A percentile compares a stretch with the other conserved stretches of the same genome.
Conservation (phyloP, 2,888 invertebrate genomes). For the Ferrisia virgata region DNA sequence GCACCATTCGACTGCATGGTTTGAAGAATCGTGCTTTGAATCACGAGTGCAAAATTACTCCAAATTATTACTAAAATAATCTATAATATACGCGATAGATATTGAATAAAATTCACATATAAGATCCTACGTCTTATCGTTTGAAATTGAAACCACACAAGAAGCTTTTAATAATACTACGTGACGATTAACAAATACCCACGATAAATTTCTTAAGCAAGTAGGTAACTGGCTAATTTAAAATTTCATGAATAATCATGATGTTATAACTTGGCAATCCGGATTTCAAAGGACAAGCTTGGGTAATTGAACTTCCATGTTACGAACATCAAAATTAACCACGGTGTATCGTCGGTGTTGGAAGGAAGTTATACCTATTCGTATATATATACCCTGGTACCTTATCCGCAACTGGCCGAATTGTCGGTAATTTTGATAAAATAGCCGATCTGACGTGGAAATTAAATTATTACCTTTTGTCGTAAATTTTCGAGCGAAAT, state of each 20-base stretch:
- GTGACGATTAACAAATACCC: neutral
- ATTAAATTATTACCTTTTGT: conserved; percentile 23
- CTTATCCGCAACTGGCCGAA: neutral
- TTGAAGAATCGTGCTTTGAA: too few species aligned
- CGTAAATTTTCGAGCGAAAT: neutral
- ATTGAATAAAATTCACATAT: too few species aligned
- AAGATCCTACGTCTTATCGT: too few species aligned
- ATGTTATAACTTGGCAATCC: neutral
- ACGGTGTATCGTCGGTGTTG: neutral
- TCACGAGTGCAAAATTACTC: too few species aligned
- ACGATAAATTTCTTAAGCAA: neutral
- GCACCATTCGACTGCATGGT: too few species aligned
- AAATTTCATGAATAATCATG: conserved; percentile 25
- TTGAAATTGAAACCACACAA: too few species aligned
- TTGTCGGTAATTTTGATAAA: neutral
- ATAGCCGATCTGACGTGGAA: neutral
- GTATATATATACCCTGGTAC: too few species aligned
- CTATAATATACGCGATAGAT: too few species aligned
- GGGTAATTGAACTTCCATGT: conserved; percentile 14
- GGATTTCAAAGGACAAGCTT: neutral
- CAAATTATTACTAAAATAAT: too few species aligned
- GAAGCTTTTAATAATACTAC: too few species aligned
- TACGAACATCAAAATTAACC: neutral
- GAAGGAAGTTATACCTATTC: conserved; percentile 1
- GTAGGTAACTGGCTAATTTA: too few species aligned